Evolutionary conservation across 1,140 invertebrate genomes (phyloP), one percentile per base, ranked within the genome.

Genomic region (Euschistus heros): DNA sequence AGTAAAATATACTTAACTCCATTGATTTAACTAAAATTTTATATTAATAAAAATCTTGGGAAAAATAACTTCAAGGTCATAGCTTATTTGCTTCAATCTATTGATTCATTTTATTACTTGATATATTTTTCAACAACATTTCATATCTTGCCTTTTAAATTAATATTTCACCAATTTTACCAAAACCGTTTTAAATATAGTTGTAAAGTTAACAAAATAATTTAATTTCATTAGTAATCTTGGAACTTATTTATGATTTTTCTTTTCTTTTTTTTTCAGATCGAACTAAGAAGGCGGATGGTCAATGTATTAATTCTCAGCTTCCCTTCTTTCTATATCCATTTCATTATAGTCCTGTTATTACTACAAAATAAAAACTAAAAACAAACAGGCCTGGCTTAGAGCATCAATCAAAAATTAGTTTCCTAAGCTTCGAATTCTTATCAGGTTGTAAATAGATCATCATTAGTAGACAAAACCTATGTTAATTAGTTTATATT

Each of bases 401-500:
- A 18, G 47, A 50, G 47, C 47, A 27, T 20, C 18, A 22, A 57
- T 22, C 20, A 26, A 57, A 57, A 22, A 4, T 18, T 26, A 24
- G 54, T 27, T 57, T 24, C 10, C 15, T 22, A 22, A 24, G 54
- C 24, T 57, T 57, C 2, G 2, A 57, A 5, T 26, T 57, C 15
- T 22, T 57, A 57, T 57, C 54, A 6, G 54, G 26, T 26, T 57
- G 54, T 57, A 57, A 22, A 57, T 57, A 57, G 54, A 20, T 24
- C 24, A 22, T 26, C 14, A 20, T 8, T 57, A 18, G 20, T 57
- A 24, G 54, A 24, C 24, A 6, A 24, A 22, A 17, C 24, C 18
- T 57, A 37, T 37, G 33, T 57, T 57, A 24, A 17, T 57, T 57
- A 57, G 54, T 26, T 57, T 57, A 57, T 57, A 24, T 57, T 17